Evolutionary conservation across 2,888 invertebrate species (phyloP).

Genomic region (Atherix ibis): DNA sequence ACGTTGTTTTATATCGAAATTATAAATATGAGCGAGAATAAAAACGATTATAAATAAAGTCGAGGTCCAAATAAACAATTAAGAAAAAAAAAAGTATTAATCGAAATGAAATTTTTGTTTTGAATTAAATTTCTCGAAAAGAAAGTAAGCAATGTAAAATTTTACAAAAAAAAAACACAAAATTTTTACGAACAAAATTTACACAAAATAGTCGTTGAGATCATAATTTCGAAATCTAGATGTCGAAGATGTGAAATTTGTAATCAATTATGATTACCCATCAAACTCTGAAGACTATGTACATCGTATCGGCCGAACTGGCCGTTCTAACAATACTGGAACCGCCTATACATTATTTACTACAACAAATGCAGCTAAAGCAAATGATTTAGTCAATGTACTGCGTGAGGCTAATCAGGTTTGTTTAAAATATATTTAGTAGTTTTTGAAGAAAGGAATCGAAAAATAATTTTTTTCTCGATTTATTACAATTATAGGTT

Average conservation of each 20-base stretch:
- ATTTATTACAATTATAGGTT: conserved; percentile 29
- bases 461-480: background rate
- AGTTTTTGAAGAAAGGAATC: background rate
- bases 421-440: conserved; percentile 7
- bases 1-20: no score
- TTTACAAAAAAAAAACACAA: conserved; percentile 3
- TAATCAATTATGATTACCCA: conserved; percentile 97
- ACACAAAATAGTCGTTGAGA: conserved; percentile 6
- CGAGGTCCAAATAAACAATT: conserved; percentile 26
- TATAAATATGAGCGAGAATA: no score
- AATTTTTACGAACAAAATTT: conserved; percentile 1
- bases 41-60: no score
- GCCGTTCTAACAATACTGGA: conserved; percentile 79
- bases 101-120: conserved; percentile 26
- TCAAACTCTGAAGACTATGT: conserved; percentile 96
- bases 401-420: conserved; percentile 86
- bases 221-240: conserved; percentile 54
- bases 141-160: no score
- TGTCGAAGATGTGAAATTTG: conserved; percentile 98
- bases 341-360: conserved; percentile 96
- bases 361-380: conserved; percentile 77
- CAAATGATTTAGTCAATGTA: conserved; percentile 78
- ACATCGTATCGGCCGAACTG: conserved; percentile 84
- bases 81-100: conserved; percentile 6
- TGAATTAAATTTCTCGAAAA: background rate